These are phyloP conservation scores for Drosophila sp. DNA, from an alignment of 1,140 invertebrate species.

Conservation along the genomic window DNA sequence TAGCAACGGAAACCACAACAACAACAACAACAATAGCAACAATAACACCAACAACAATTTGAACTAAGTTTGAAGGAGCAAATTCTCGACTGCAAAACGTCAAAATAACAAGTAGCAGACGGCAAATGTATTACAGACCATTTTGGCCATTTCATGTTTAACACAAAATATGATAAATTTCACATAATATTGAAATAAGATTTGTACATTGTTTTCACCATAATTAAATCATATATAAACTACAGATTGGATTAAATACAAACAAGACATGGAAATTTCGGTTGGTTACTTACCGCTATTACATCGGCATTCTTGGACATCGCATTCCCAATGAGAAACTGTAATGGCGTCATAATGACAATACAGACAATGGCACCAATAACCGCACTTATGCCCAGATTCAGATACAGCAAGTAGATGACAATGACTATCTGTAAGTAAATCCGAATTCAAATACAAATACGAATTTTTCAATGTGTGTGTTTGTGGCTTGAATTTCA, in stretches of 20 bases:
- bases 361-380: slow-evolving; percentile 90
- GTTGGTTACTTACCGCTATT: slow-evolving; percentile 87
- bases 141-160: slow-evolving; percentile 14
- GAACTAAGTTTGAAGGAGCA: slow-evolving; percentile 27
- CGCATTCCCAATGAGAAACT: slow-evolving; percentile 89
- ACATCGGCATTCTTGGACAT: slow-evolving; percentile 89
- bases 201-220: slow-evolving; percentile 27
- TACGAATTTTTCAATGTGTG: slow-evolving; percentile 1
- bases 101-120: slow-evolving; percentile 21
- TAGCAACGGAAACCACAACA: slow-evolving; percentile 14
- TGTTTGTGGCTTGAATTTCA: no score
- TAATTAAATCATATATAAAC: slow-evolving; percentile 1
- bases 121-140: slow-evolving; percentile 14
- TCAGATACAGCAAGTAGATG: slow-evolving; percentile 90
- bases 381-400: slow-evolving; percentile 91
- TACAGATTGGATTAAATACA: slow-evolving; percentile 1
- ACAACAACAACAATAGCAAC: no score
- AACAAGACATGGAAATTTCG: not conserved
- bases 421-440: slow-evolving; percentile 89
- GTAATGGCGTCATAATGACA: slow-evolving; percentile 89
- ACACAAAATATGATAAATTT: slow-evolving; percentile 14
- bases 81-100: slow-evolving; percentile 32
- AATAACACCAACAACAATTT: slow-evolving; percentile 14
- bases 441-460: slow-evolving; percentile 1
- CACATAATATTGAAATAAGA: slow-evolving; percentile 22